These are phyloP conservation scores for Porites cylindrica DNA, from an alignment of 92 coral and sea anemone species.

Conservation along the genomic window DNA sequence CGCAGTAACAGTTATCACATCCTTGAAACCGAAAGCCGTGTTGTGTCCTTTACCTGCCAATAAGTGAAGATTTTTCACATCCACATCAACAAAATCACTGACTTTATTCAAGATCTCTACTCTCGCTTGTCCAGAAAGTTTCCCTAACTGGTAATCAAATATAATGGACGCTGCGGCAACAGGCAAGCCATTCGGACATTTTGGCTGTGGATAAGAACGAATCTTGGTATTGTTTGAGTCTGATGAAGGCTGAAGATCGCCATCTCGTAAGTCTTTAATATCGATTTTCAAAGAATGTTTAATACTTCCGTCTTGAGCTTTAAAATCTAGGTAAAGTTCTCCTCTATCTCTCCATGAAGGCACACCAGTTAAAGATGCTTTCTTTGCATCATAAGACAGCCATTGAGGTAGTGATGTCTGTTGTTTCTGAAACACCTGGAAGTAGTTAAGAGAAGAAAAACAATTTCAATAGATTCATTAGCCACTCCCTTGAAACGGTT, in stretches of 20 bases:
- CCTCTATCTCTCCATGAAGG: conserved; percentile 96
- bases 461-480: neutral
- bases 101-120: conserved; percentile 78
- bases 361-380: conserved; percentile 75
- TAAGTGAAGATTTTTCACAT: conserved; percentile 77
- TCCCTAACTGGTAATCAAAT: conserved; percentile 85
- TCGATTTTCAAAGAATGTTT: conserved; percentile 77
- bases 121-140: conserved; percentile 79
- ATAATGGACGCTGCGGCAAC: conserved; percentile 90
- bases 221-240: conserved; percentile 66
- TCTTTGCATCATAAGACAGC: conserved; percentile 77
- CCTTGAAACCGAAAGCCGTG: conserved; percentile 92
- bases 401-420: conserved; percentile 84
- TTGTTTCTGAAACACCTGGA: conserved; percentile 83
- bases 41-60: conserved; percentile 96
- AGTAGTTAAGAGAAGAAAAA: neutral
- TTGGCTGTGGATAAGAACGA: conserved; percentile 53
- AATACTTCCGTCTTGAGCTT: conserved; percentile 31
- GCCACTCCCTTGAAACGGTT: too few relatives aligned
- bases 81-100: conserved; percentile 81
- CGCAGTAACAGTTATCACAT: conserved; percentile 90
- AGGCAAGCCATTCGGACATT: conserved; percentile 83
- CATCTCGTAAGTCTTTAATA: conserved; percentile 57
- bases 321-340: conserved; percentile 71
- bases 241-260: neutral